Base-by-base conservation (phyloP, 2,113 vertebrate genomes). In the Acrocephalus arundinaceus region DNA sequence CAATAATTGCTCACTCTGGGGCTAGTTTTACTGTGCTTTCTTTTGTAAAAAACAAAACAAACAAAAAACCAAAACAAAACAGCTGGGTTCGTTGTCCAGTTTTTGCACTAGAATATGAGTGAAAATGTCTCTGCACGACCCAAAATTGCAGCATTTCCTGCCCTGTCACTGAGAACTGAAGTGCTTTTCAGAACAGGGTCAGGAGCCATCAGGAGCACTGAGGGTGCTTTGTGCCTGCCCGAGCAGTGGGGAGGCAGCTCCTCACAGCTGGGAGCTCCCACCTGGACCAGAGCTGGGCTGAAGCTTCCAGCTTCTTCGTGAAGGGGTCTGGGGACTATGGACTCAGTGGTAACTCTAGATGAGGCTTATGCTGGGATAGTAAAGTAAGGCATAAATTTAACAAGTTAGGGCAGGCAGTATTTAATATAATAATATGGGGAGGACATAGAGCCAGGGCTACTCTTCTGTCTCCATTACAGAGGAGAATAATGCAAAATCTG, bases 361-460 rank as follows among this genome's bases (percentile, higher is more conserved):
- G 59, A 77, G 68, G 35, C 59, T 79, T 61, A 27, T 16, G 13
- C 49, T 70, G 72, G 18, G 39, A n/a, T 28, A 59, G n/a, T 77
- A 78, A 92, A 84, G 33, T 13, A 59, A 93, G 35, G 48, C 33
- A 66, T 71, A 78, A 80, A 95, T 92, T 46, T 59, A 67, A 51
- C 59, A 74, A 90, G 63, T 71, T 51, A 88, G 51, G 48, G 55
- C 65, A 63, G 68, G 65, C 35, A 17, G 23, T 74, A 74, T 85
- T 94, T 90, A 86, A 71, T 74, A 62, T 12, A 81, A 48, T 62
- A 74, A 74, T 55, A 86, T 10, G 45, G 25, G 25, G 33, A 84
- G 19, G 70, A 30, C 58, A 87, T 66, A 58, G n/a, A 85, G 71
- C 78, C 93, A 73, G 81, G 39, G 46, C 71, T 85, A 39, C 58